Base-by-base conservation (phyloP, 2,888 invertebrate species). In the Chaitophorus viminalis region DNA sequence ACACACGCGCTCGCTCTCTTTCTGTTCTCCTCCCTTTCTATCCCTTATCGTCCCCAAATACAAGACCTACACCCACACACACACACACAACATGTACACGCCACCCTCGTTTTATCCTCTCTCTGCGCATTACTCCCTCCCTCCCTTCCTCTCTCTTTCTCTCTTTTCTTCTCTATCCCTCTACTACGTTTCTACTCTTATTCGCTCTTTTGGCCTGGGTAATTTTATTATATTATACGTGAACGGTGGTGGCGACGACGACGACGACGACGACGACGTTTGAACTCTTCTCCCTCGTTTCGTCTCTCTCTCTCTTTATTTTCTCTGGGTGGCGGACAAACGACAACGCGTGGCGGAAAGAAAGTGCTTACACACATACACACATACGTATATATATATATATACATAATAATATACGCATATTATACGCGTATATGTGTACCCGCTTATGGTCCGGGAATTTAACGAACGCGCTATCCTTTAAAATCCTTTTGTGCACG, bases 11-110 rank as follows among this genome's bases (percentile, higher is more conserved):
- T 14, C 65, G 72, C 54, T 82, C 82, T 74, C 54, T 82, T 74
- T 65, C 33, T 5, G 17, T 39, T 33, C 72, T 21, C 31, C 46
- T 18, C 46, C 25, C 60, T 36, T 74, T 36, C 5, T 29, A 25
- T 76, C 84, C 75, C 83, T 83, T 83, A 83, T 83, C 82, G 82
- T 54, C 74, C 36, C 21, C 77, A 31, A 82, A 52, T 17, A 82
- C 82, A 52, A 82, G 70, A 82, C 52, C 8, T n/a, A 52, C 70
- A 33, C 60, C 21, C 60, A 25, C 60, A 21, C 21, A 25, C 60
- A 60, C 54, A 21, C 54, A n/a, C 72, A 11, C 54, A n/a, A n/a
- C 70, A 11, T 33, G 54, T 52, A 33, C 82, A n/a, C 60, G 17
- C 33, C 74, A 36, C 74, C 18, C 54, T 29, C 54, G 29, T 14